Conservation (phyloP, 2,888 invertebrate genomes). For the Fragum whitleyi region DNA sequence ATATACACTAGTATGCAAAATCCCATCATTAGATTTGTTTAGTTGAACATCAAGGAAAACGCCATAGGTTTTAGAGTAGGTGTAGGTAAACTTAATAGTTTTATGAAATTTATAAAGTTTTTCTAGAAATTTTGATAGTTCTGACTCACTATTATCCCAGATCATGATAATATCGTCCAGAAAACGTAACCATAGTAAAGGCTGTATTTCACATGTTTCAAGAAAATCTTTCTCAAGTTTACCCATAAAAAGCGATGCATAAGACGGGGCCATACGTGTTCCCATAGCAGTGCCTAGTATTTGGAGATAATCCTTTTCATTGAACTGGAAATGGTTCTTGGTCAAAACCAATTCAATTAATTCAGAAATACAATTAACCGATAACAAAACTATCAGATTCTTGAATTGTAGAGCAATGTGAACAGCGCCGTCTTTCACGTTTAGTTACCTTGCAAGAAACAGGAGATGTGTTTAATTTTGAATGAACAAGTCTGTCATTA, state of each 20-base stretch:
- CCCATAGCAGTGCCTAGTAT: constrained; percentile 35
- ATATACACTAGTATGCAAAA: no score
- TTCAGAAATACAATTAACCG: constrained; percentile 5
- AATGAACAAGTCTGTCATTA: no score
- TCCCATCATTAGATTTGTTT: no score
- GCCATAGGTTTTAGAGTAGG: no score
- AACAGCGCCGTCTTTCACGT: no score
- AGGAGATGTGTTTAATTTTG: no score
- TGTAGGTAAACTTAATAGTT: neutral
- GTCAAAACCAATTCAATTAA: neutral
- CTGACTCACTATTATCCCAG: constrained; percentile 8
- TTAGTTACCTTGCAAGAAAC: no score
- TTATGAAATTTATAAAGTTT: constrained; percentile 22
- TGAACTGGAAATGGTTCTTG: constrained; percentile 12
- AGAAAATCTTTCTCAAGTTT: constrained; percentile 25
- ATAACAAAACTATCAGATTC: no score
- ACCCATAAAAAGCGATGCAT: constrained; percentile 16
- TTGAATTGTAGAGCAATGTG: no score
- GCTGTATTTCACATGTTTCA: constrained; percentile 4
- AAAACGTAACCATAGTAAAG: constrained; percentile 22
- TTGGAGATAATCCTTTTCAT: constrained; percentile 16
- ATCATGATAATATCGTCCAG: constrained; percentile 35
- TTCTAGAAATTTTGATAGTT: constrained; percentile 23
- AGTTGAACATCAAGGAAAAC: no score
- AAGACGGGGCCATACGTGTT: constrained; percentile 29